Evolutionary conservation across 2,113 vertebrate species (phyloP).

Genomic region (Scytalopus superciliaris): DNA sequence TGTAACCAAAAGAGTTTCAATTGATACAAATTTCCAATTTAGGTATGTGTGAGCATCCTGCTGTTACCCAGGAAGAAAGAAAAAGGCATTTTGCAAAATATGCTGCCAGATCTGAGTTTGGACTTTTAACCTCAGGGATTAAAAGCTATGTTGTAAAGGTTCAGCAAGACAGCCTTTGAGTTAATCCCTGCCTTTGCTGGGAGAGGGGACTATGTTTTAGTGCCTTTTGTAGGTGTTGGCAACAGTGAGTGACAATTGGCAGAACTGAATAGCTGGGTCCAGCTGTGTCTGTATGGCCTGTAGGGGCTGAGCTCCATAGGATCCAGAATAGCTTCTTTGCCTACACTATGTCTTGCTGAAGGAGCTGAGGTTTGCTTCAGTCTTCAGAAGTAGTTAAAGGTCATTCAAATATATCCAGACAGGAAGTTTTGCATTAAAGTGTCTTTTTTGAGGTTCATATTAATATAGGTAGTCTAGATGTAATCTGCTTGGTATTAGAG

Average conservation of each 20-base stretch:
- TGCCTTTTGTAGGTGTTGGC: not conserved
- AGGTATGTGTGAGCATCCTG: not conserved
- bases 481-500: not conserved
- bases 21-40: not conserved
- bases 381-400: not conserved
- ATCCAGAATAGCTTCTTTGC: not conserved
- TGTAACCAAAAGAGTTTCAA: not conserved
- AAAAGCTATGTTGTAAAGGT: rapidly evolving
- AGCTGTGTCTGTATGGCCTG: not conserved
- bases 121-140: not conserved
- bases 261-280: not conserved
- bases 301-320: not conserved
- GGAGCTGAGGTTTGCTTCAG: not conserved
- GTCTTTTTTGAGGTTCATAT: not conserved
- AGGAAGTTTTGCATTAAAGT: not conserved
- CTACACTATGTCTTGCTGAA: not conserved
- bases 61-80: not conserved
- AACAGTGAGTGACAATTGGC: not conserved
- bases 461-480: not conserved
- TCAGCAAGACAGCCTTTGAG: not conserved
- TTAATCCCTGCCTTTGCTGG: not conserved
- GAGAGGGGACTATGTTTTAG: not conserved
- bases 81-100: not conserved
- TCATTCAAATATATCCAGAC: not conserved
- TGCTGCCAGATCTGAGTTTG: not conserved